Evolutionary conservation across 2,888 invertebrate species (phyloP).

Genomic region (Conchocele bisecta): DNA sequence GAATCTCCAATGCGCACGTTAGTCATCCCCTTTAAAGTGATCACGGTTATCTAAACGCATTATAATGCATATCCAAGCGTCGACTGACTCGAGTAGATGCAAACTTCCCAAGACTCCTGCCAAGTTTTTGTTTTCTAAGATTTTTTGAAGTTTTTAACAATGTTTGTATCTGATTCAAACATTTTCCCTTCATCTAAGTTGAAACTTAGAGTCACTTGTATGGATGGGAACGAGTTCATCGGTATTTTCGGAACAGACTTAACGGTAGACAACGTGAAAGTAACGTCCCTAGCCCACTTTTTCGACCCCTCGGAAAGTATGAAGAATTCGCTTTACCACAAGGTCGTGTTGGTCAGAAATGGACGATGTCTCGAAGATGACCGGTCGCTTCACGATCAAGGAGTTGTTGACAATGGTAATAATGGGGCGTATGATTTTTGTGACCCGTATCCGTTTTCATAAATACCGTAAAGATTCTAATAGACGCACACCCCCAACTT

Average conservation of each 20-base stretch:
- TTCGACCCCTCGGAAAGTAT: slow-evolving; percentile 79
- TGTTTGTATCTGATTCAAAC: slow-evolving; percentile 82
- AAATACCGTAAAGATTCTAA: too few relatives aligned
- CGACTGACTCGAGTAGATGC: too few relatives aligned
- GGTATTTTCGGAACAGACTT: slow-evolving; percentile 78
- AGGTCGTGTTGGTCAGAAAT: slow-evolving; percentile 81
- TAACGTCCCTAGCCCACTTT: slow-evolving; percentile 81
- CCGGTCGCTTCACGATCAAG: slow-evolving; percentile 79
- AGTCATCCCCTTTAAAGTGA: too few relatives aligned
- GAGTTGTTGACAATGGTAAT: slow-evolving; percentile 82
- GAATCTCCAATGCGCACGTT: too few relatives aligned
- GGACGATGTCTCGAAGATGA: slow-evolving; percentile 81
- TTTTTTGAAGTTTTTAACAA: too few relatives aligned
- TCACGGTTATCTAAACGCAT: too few relatives aligned
- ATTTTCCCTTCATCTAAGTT: slow-evolving; percentile 77
- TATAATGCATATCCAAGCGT: too few relatives aligned
- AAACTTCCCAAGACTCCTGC: too few relatives aligned
- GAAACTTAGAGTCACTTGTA: slow-evolving; percentile 81
- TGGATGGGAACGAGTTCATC: slow-evolving; percentile 79
- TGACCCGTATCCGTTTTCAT: too few relatives aligned
- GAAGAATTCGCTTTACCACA: slow-evolving; percentile 81
- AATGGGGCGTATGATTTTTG: background rate
- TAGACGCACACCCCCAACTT: too few relatives aligned
- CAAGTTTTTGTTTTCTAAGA: too few relatives aligned
- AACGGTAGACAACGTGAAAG: slow-evolving; percentile 82